Percentiles rank a stretch among this genome's conserved stretches.
phyloP scores from a whole-genome alignment of 2,888 invertebrate species.

The Orthosia incerta region DNA sequence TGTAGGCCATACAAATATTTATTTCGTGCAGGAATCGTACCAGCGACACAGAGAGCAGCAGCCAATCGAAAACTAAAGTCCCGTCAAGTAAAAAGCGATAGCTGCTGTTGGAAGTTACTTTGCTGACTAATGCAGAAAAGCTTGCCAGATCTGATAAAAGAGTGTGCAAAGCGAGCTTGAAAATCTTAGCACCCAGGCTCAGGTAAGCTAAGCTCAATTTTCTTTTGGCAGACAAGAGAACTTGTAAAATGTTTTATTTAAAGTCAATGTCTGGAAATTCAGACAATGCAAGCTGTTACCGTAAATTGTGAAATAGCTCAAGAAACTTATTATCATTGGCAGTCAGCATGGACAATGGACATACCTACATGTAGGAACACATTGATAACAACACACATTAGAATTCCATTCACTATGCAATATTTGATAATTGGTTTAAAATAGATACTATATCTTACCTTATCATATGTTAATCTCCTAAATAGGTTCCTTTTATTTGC shows the following conservation, averaged over 20 bases:
- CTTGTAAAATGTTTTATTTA: background rate
- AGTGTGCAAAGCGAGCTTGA: too few relatives aligned
- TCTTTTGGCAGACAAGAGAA: too few relatives aligned
- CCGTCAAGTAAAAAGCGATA: too few relatives aligned
- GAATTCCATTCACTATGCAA: background rate
- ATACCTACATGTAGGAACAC: background rate
- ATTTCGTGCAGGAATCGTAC: too few relatives aligned
- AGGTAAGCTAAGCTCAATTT: too few relatives aligned
- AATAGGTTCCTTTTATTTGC: constrained; percentile 87
- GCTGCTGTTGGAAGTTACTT: too few relatives aligned
- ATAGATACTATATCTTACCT: constrained; percentile 84
- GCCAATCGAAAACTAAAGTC: too few relatives aligned
- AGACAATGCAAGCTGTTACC: background rate
- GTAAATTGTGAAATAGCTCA: background rate
- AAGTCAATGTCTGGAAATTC: background rate
- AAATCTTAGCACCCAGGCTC: too few relatives aligned
- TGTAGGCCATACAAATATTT: too few relatives aligned
- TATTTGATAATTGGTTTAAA: background rate
- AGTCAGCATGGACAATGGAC: background rate
- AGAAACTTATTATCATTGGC: background rate
- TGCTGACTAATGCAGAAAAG: too few relatives aligned
- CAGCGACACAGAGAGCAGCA: too few relatives aligned
- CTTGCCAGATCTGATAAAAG: too few relatives aligned
- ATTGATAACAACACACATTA: constrained; percentile 6
- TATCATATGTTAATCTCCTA: constrained; percentile 93